phyloP scores from a whole-genome alignment of 2,113 vertebrate species.

The Gymnobelideus leadbeateri region DNA sequence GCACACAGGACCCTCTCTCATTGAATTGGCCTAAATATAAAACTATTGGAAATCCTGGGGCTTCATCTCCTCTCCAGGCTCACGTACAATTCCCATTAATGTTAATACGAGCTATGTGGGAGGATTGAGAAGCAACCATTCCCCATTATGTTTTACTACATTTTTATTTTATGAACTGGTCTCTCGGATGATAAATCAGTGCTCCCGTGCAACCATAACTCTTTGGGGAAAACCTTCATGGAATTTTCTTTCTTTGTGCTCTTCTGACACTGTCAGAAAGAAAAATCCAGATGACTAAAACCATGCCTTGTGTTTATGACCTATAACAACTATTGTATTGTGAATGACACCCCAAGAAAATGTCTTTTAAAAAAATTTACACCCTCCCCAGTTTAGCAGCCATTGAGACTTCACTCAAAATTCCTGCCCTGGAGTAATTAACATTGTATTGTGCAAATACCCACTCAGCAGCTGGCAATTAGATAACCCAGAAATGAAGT shows the following conservation, averaged over 20 bases:
- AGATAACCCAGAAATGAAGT: conserved; percentile 25
- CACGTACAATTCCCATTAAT: conserved; percentile 62
- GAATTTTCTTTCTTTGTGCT: conserved; percentile 59
- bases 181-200: conserved; percentile 68
- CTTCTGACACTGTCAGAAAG: conserved; percentile 36
- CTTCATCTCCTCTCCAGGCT: conserved; percentile 41
- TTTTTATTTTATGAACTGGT: conserved; percentile 77
- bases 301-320: conserved; percentile 16
- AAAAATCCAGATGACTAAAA: conserved; percentile 31
- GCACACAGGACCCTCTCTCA: conserved; percentile 29
- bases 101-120: conserved; percentile 55
- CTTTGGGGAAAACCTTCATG: conserved; percentile 63
- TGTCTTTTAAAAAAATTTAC: not conserved
- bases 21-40: conserved; percentile 56
- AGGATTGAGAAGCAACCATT: conserved; percentile 55
- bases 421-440: not conserved
- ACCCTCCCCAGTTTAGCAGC: conserved; percentile 21
- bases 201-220: conserved; percentile 67
- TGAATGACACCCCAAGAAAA: not conserved
- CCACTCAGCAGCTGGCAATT: conserved; percentile 6
- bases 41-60: conserved; percentile 48
- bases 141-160: conserved; percentile 66
- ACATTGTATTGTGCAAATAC: conserved; percentile 40
- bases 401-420: conserved; percentile 22
- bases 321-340: not conserved